A percentile compares a stretch with the other conserved stretches of the same genome.
These are phyloP conservation scores for Dicentrarchus labrax DNA, from an alignment of 2,113 vertebrate genomes.

Conservation along the genomic window DNA sequence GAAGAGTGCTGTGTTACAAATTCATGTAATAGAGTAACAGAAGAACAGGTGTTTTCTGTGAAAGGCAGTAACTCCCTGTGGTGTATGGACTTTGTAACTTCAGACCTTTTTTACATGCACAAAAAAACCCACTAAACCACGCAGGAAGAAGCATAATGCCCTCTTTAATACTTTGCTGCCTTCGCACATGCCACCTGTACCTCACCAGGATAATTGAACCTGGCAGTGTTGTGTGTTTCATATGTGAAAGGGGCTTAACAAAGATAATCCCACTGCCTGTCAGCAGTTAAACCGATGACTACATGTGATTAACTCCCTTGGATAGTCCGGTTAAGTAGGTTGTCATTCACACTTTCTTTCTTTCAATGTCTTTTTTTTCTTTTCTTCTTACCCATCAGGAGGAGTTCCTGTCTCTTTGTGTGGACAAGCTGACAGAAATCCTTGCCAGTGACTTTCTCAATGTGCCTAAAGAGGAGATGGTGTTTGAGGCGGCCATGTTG, in stretches of 20 bases:
- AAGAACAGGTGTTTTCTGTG: too few species aligned
- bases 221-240: constrained; percentile 16
- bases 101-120: too few species aligned
- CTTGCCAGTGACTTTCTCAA: constrained; percentile 84
- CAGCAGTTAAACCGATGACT: neutral
- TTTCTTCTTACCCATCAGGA: constrained; percentile 70
- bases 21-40: too few species aligned
- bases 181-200: neutral
- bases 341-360: neutral
- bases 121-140: too few species aligned
- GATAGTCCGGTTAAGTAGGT: neutral
- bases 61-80: too few species aligned
- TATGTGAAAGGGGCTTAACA: constrained; percentile 34
- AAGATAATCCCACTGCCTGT: constrained; percentile 36
- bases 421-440: constrained; percentile 86
- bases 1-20: too few species aligned
- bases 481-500: constrained; percentile 84
- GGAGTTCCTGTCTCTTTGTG: constrained; percentile 86
- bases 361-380: neutral
- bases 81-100: too few species aligned
- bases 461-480: constrained; percentile 83
- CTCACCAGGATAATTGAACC: neutral
- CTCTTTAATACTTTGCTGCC: too few species aligned
- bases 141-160: too few species aligned
- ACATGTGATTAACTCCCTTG: neutral